Evolutionary conservation across 1,140 invertebrate species (phyloP), one percentile per base, ranked within the genome.

Genomic region (Pogonomyrmex californicus): DNA sequence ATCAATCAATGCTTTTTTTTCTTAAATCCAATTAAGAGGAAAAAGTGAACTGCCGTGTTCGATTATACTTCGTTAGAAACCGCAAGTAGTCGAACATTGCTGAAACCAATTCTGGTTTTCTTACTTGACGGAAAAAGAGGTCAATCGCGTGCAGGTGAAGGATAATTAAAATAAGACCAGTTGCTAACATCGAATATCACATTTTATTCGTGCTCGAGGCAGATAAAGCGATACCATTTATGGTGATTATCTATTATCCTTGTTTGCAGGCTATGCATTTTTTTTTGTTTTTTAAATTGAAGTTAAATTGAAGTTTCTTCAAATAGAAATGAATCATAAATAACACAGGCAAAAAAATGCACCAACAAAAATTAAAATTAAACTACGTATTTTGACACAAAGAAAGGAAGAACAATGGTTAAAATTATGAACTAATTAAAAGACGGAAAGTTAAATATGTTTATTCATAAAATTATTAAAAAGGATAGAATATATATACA

Each of bases 231-330:
- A 66, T 51, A 44, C 70, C 86, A 38, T 87, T 87, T 70, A 66
- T 23, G 86, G 79, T 54, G 36, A 87, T 75, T 87, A 87, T 85
- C 68, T 81, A 63, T 63, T 58, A 51, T 56, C 44, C 73, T 70
- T 79, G 75, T 75, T 87, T 49, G 41, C 17, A 30, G 49, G 41
- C 68, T 73, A 49, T 51, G 66, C 41, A 60, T 23, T 82, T 82
- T 23, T 66, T 54, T 23, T 33, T n/a, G 30, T 47, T 70, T 78
- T 66, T 75, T 51, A 60, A 73, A 23, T 23, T 23, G 23, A 23
- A 23, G 23, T 56, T 17, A 14, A 14, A 56, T 5, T 23, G 23
- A 23, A 17, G 23, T 63, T 82, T 63, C 66, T 41, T 47, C 36
- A 73, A 14, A 47, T 83, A 0, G 33, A 49, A 79, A 60, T 62